Evolutionary conservation across 1,140 invertebrate genomes (phyloP).

Genomic region (Neodiprion pinetum): DNA sequence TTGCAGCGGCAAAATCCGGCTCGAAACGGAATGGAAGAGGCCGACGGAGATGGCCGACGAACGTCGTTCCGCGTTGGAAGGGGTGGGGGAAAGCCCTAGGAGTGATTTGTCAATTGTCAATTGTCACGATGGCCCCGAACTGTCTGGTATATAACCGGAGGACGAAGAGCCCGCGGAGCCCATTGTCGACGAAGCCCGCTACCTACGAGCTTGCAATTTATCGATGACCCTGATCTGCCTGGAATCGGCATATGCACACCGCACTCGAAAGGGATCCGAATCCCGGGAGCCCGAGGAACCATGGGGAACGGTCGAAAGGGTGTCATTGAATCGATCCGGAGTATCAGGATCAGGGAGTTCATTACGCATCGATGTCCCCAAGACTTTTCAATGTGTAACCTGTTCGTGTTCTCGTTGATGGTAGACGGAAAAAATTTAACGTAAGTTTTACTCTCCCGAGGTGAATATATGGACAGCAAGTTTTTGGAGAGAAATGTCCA

Average conservation of each 20-base stretch:
- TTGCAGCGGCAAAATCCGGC: not conserved
- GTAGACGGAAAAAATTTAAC: too few species aligned
- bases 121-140: constrained; percentile 3
- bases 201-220: not conserved
- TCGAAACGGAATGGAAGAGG: not conserved
- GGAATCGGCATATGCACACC: not conserved
- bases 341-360: too few species aligned
- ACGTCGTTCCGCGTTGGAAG: not conserved
- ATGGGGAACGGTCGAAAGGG: too few species aligned
- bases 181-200: not conserved
- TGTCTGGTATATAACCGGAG: not conserved
- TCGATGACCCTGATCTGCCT: not conserved
- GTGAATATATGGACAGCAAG: too few species aligned
- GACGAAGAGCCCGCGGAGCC: not conserved
- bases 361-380: too few species aligned
- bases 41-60: not conserved
- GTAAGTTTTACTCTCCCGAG: too few species aligned
- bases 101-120: constrained; percentile 7
- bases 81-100: not conserved
- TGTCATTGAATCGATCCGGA: too few species aligned
- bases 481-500: too few species aligned
- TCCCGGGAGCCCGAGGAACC: too few species aligned
- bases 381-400: too few species aligned
- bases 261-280: too few species aligned
- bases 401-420: too few species aligned